phyloP scores from a whole-genome alignment of 2,797 vertebrate genomes.

The Poeciliopsis infans region DNA sequence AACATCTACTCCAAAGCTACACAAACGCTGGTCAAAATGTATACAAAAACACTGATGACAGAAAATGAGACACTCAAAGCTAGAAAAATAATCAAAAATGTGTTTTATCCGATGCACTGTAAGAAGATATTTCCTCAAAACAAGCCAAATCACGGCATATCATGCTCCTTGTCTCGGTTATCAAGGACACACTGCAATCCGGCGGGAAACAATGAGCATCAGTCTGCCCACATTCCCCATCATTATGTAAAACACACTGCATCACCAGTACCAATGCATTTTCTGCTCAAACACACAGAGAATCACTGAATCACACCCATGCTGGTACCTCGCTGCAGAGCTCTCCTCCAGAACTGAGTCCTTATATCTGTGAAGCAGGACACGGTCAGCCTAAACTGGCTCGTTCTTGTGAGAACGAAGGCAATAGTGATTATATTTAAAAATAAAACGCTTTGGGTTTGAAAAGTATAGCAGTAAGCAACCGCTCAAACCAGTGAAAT shows the following conservation, averaged over 20 bases:
- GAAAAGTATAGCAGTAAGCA: not conserved
- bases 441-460: not conserved
- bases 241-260: constrained; percentile 65
- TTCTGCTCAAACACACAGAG: constrained; percentile 50
- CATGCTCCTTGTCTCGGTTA: constrained; percentile 57
- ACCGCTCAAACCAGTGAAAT: not conserved
- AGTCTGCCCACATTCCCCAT: constrained; percentile 60
- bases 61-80: constrained; percentile 33
- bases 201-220: constrained; percentile 54
- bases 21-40: constrained; percentile 50
- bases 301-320: constrained; percentile 65
- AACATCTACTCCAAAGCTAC: constrained; percentile 65
- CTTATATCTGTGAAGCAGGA: constrained; percentile 81
- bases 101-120: constrained; percentile 10
- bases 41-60: constrained; percentile 27
- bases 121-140: constrained; percentile 27
- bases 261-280: constrained; percentile 63
- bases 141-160: constrained; percentile 26
- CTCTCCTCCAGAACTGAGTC: constrained; percentile 85
- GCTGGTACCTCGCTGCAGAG: constrained; percentile 81
- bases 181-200: constrained; percentile 52
- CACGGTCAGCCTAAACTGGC: constrained; percentile 45
- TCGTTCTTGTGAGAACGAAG: not conserved
- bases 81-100: not conserved
- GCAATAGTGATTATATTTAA: not conserved